Conservation (phyloP, 2,888 invertebrate genomes). For the Steromphala cineraria region DNA sequence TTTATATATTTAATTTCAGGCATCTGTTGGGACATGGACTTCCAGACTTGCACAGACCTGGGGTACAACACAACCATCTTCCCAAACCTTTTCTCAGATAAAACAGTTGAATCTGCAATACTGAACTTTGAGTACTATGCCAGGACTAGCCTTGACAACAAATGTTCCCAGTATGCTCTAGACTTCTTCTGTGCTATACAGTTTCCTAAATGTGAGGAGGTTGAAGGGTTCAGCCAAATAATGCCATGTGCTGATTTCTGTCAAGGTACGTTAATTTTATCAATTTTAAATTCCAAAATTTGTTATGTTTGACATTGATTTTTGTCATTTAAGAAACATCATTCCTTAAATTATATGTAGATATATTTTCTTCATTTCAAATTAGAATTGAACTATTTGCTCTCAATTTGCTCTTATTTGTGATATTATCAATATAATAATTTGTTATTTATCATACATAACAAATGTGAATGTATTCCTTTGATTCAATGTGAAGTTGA, state of each 20-base stretch:
- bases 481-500: too few species aligned
- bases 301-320: background rate
- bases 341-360: too few species aligned
- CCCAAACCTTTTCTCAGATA: conserved; percentile 42
- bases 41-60: conserved; percentile 27
- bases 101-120: conserved; percentile 29
- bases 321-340: too few species aligned
- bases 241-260: conserved; percentile 41
- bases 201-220: conserved; percentile 42
- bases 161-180: conserved; percentile 41
- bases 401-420: too few species aligned
- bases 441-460: too few species aligned
- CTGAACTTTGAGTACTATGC: conserved; percentile 30
- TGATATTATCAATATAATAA: too few species aligned
- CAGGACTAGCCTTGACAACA: conserved; percentile 16
- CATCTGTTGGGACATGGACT: conserved; percentile 17
- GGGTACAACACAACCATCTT: conserved; percentile 40
- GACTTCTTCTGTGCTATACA: conserved; percentile 46
- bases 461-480: too few species aligned
- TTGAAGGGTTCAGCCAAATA: background rate
- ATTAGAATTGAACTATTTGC: too few species aligned
- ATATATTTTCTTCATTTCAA: too few species aligned
- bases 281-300: background rate
- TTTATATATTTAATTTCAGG: conserved; percentile 7
- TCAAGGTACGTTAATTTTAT: conserved; percentile 27